Conservation (phyloP, 2,888 invertebrate species). For the Pegoplata infirma region DNA sequence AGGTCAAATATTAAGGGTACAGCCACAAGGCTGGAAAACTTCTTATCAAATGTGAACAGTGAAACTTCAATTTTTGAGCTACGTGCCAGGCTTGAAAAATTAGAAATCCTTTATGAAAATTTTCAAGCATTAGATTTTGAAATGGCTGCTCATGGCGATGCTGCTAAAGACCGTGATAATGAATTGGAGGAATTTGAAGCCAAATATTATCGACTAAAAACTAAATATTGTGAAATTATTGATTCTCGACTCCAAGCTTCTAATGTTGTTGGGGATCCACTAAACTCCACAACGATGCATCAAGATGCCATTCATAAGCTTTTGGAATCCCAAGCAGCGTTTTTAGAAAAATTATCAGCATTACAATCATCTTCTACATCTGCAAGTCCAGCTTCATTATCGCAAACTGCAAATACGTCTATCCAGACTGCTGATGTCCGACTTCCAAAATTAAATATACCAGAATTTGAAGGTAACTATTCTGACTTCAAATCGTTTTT, state of each 20-base stretch:
- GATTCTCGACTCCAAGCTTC: slow-evolving; percentile 1
- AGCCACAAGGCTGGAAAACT: neutral
- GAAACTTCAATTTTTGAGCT: slow-evolving; percentile 8
- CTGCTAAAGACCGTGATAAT: neutral
- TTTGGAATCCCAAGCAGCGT: slow-evolving; percentile 10
- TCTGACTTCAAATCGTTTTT: slow-evolving; percentile 6
- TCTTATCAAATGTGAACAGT: neutral
- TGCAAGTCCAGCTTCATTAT: neutral
- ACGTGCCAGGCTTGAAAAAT: neutral
- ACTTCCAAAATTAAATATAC: slow-evolving; percentile 19
- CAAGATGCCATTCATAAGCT: slow-evolving; percentile 37
- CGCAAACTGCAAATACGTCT: neutral
- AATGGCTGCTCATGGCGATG: slow-evolving; percentile 6
- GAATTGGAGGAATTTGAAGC: slow-evolving; percentile 24
- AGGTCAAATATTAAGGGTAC: slow-evolving; percentile 5
- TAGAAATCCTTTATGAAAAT: neutral
- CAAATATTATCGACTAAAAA: slow-evolving; percentile 7
- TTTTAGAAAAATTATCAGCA: slow-evolving; percentile 1
- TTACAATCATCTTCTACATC: neutral
- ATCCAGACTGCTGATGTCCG: slow-evolving; percentile 17
- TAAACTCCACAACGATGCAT: slow-evolving; percentile 34
- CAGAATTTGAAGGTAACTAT: slow-evolving; percentile 30
- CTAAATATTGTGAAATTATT: neutral
- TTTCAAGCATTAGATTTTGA: slow-evolving; percentile 6
- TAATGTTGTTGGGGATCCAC: neutral